Conservation (phyloP, 2,113 vertebrate species). For the Ellobius talpinus region DNA sequence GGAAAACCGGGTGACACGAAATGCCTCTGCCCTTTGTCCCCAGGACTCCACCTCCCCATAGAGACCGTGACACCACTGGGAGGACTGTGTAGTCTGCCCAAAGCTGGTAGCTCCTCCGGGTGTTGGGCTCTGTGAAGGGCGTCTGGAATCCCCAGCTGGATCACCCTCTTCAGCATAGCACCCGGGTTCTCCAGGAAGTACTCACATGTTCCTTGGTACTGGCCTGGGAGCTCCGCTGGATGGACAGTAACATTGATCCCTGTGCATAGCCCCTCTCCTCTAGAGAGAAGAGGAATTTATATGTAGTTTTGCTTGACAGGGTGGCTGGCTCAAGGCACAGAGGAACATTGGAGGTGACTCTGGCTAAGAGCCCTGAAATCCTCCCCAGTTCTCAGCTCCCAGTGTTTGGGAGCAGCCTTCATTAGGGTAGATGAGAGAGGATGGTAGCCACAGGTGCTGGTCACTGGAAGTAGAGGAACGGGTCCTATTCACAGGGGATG, state of each 20-base stretch:
- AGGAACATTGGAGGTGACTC: background rate
- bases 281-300: background rate
- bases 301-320: accelerated
- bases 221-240: background rate
- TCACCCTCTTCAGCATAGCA: accelerated
- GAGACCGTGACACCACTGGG: accelerated
- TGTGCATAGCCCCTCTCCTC: conserved; percentile 27
- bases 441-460: accelerated
- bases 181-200: background rate
- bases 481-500: background rate
- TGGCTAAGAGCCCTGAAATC: accelerated
- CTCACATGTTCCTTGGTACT: conserved; percentile 51
- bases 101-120: background rate
- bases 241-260: background rate
- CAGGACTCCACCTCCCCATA: accelerated
- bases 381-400: accelerated
- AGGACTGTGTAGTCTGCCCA: background rate
- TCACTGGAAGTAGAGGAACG: background rate
- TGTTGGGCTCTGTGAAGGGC: accelerated
- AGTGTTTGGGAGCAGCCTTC: accelerated
- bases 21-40: accelerated
- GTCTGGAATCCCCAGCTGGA: accelerated
- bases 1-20: background rate
- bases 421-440: background rate
- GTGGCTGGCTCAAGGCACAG: background rate